These are phyloP conservation scores for Nezara viridula DNA, from an alignment of 2,888 invertebrate species.

Conservation along the genomic window DNA sequence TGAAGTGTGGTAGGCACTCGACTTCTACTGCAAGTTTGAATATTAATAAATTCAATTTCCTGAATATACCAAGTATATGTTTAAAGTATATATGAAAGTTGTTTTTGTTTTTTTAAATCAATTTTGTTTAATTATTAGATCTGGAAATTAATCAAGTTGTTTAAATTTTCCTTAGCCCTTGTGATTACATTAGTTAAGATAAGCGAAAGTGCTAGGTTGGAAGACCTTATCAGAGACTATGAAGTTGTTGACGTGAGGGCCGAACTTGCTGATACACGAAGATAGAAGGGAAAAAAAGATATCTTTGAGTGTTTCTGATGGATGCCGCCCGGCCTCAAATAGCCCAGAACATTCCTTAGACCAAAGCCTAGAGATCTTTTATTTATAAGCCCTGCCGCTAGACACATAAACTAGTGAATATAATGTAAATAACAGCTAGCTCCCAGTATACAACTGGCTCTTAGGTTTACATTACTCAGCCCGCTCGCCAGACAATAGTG, in stretches of 20 bases:
- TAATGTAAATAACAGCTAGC: background rate
- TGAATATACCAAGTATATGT: no score
- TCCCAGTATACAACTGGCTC: background rate
- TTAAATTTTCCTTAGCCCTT: no score
- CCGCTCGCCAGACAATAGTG: background rate
- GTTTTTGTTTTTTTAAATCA: no score
- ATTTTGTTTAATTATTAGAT: no score
- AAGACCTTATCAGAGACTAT: no score
- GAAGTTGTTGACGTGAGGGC: background rate
- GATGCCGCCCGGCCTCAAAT: background rate
- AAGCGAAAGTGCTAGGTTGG: no score
- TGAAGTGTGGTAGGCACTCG: no score
- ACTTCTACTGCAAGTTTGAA: no score
- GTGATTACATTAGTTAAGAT: no score
- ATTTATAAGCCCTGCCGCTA: slow-evolving; percentile 23
- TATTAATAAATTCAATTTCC: no score
- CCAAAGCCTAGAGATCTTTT: slow-evolving; percentile 26
- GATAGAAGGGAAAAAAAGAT: background rate
- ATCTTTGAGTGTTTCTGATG: slow-evolving; percentile 1
- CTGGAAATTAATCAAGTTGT: no score
- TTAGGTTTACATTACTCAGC: slow-evolving; percentile 4
- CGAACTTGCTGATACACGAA: background rate
- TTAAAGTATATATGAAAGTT: no score
- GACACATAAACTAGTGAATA: slow-evolving; percentile 21
- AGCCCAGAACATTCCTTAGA: background rate